These are phyloP conservation scores for Clostera curtula DNA, from an alignment of 2,888 invertebrate species.

Conservation along the genomic window DNA sequence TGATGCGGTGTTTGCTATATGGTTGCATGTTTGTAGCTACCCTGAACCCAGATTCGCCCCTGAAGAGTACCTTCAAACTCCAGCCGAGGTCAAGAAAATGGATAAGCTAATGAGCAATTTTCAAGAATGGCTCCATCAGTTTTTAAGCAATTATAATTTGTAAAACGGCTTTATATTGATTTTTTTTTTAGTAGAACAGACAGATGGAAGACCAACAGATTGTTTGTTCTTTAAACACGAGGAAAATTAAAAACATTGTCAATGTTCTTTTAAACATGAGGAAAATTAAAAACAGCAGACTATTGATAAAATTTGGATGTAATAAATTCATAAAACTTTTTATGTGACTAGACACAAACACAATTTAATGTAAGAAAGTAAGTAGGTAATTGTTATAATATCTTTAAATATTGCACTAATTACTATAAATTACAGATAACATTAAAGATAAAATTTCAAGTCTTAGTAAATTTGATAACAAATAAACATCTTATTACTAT, in stretches of 20 bases:
- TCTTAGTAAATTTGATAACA: not conserved
- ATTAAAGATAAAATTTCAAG: not conserved
- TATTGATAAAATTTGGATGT: no score
- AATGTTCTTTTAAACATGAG: no score
- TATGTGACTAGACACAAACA: no score
- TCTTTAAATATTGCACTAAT: no score
- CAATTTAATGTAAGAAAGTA: no score
- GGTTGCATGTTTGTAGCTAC: slow-evolving; percentile 56
- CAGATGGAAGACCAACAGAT: not conserved
- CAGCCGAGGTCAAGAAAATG: slow-evolving; percentile 42
- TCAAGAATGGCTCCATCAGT: slow-evolving; percentile 52
- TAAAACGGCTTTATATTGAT: slow-evolving; percentile 16
- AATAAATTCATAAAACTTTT: no score
- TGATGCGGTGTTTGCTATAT: slow-evolving; percentile 60
- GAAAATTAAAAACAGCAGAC: no score
- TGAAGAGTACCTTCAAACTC: slow-evolving; percentile 54
- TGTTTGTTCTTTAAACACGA: no score
- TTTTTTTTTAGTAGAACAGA: not conserved
- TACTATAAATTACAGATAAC: slow-evolving; percentile 3
- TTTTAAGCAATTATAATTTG: slow-evolving; percentile 29
- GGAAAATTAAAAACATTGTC: no score
- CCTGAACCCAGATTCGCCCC: slow-evolving; percentile 58
- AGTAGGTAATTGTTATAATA: no score
- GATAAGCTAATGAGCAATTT: slow-evolving; percentile 46
- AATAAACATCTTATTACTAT: not conserved